Evolutionary conservation across 2,797 vertebrate species (phyloP), one percentile per base, ranked within the genome.

Genomic region (Spondyliosoma cantharus): DNA sequence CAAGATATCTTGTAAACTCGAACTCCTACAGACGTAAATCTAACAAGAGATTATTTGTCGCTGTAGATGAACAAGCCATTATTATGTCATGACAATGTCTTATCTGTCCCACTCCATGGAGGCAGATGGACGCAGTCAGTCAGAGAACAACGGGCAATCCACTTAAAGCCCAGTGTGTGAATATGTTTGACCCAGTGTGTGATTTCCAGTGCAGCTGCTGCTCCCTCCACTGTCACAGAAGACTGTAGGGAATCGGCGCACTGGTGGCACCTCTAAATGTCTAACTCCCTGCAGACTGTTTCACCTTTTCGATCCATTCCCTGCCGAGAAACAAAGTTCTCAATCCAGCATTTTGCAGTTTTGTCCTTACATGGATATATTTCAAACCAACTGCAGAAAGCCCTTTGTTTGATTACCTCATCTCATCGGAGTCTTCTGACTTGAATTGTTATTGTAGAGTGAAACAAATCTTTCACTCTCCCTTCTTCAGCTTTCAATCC

Each of bases 141-240:
- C 27, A 71, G 65, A 67, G 12, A 77, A 50, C 43, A 76, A 68
- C 6, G 27, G 43, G 48, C 42, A 63, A 57, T 54, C 37, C 69
- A 78, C 63, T 65, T 46, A 62, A 25, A 78, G 65, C 74, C 25
- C 74, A 52, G n/a, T 59, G 61, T 66, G 52, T 52, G 58, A 37
- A 57, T 59, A 42, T 53, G 25, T 82, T 69, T 74, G 53, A 68
- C 62, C 19, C 42, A 69, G 32, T 58, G 43, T 73, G 60, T 50
- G 58, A 56, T 74, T 80, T 74, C 68, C 43, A 73, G 14, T 73
- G 29, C 7, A 63, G 45, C 37, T 59, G 69, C 58, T 27, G 29
- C 64, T 73, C 45, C 56, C n/a, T 56, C 20, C 52, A 46, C 42
- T 80, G 63, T 71, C 15, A 45, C 52, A 60, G 42, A 73, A 53